A percentile compares a stretch with the other conserved stretches of the same genome.
These are phyloP conservation scores for Patella vulgata DNA, from an alignment of 1,140 invertebrate species.

Conservation along the genomic window DNA sequence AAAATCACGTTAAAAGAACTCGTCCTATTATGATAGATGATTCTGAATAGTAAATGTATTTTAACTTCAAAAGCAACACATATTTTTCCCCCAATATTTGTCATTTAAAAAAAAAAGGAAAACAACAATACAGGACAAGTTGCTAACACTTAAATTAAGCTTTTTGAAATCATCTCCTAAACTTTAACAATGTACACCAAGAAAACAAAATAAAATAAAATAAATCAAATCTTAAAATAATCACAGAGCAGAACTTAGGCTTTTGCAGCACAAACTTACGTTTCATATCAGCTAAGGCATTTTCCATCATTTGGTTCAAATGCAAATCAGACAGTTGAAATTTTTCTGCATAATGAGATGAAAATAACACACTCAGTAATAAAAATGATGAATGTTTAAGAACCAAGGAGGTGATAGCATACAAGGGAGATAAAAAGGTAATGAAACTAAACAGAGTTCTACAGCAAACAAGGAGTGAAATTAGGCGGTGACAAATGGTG, in stretches of 20 bases:
- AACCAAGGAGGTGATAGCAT: neutral
- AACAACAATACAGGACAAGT: too few relatives aligned
- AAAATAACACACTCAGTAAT: slow-evolving; percentile 17
- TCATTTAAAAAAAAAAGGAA: too few relatives aligned
- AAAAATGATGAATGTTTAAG: neutral
- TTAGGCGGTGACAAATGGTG: slow-evolving; percentile 8
- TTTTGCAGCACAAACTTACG: slow-evolving; percentile 50
- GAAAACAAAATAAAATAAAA: slow-evolving; percentile 8
- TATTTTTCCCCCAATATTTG: too few relatives aligned
- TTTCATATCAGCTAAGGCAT: slow-evolving; percentile 59
- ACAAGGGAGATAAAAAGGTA: slow-evolving; percentile 3
- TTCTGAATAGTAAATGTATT: too few relatives aligned
- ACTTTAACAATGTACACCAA: too few relatives aligned
- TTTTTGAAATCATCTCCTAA: too few relatives aligned
- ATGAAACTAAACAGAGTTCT: slow-evolving; percentile 3
- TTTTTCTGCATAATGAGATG: slow-evolving; percentile 57
- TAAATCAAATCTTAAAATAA: slow-evolving; percentile 2
- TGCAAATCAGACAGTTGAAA: slow-evolving; percentile 63
- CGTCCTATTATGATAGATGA: too few relatives aligned
- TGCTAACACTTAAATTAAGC: too few relatives aligned
- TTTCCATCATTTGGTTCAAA: slow-evolving; percentile 64
- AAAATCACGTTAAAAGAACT: too few relatives aligned
- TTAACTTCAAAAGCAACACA: too few relatives aligned
- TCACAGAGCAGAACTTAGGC: too few relatives aligned
- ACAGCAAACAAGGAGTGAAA: neutral